Conservation (phyloP, 1,140 invertebrate species). For the Grapholita molesta region DNA sequence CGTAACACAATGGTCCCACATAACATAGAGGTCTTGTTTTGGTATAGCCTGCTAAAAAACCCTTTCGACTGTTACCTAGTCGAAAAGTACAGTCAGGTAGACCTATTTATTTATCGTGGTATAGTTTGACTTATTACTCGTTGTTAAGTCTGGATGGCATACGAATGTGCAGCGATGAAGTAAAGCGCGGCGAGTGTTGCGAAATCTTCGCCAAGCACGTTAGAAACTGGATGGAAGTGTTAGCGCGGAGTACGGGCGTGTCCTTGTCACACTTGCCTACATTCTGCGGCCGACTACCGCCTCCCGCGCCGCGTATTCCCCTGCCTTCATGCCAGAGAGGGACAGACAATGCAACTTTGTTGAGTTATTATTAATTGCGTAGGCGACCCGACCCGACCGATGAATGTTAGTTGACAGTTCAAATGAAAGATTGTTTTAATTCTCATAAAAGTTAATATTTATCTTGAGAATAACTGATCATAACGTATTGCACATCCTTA, state of each 20-base stretch:
- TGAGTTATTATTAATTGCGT: slow-evolving; percentile 27
- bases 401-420: slow-evolving; percentile 28
- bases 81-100: neutral
- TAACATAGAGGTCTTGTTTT: neutral
- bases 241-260: slow-evolving; percentile 73
- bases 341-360: slow-evolving; percentile 66
- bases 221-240: slow-evolving; percentile 76
- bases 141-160: slow-evolving; percentile 54
- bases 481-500: neutral
- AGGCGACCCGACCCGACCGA: slow-evolving; percentile 25
- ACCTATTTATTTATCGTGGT: slow-evolving; percentile 28
- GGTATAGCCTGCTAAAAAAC: neutral
- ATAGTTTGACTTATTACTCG: slow-evolving; percentile 51
- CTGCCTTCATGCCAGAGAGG: slow-evolving; percentile 42
- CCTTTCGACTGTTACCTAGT: neutral
- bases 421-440: too few species aligned
- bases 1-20: neutral
- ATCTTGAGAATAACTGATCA: neutral
- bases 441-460: neutral
- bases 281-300: slow-evolving; percentile 56
- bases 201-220: slow-evolving; percentile 67
- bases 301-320: slow-evolving; percentile 46
- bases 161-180: slow-evolving; percentile 55
- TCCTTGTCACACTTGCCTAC: slow-evolving; percentile 77
- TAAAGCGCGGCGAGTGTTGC: slow-evolving; percentile 58